A percentile compares a stretch with the other conserved stretches of the same genome.
Evolutionary conservation across 2,888 invertebrate species (phyloP).

Genomic region (Morinoia aosen): DNA sequence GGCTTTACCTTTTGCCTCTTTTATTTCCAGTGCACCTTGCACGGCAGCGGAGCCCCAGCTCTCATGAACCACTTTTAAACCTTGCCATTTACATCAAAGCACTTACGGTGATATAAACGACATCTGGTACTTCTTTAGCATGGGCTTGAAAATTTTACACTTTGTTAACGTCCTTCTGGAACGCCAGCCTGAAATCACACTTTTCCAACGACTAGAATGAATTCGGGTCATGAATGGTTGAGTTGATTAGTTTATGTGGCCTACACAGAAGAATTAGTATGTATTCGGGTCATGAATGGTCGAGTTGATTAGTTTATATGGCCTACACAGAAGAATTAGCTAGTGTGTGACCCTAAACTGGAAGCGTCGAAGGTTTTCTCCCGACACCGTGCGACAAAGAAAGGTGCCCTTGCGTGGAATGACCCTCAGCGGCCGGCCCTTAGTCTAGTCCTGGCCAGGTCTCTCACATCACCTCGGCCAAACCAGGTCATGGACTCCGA

Average conservation of each 20-base stretch:
- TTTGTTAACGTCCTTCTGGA: not conserved
- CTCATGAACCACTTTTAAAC: not conserved
- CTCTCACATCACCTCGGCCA: slow-evolving; percentile 26
- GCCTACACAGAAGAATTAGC: not conserved
- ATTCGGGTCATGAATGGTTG: not conserved
- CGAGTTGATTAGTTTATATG: not conserved
- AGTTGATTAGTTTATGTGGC: not conserved
- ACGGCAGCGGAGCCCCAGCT: not conserved
- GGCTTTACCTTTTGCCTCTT: not conserved
- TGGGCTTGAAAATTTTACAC: not conserved
- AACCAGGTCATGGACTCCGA: slow-evolving; percentile 49
- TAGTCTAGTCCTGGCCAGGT: slow-evolving; percentile 27
- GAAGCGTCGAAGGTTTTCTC: slow-evolving; percentile 36
- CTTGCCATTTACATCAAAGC: not conserved
- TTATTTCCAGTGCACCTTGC: not conserved
- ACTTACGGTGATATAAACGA: not conserved
- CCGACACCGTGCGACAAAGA: slow-evolving; percentile 29
- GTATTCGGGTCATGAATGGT: not conserved
- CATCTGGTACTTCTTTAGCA: not conserved
- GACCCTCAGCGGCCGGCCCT: slow-evolving; percentile 29
- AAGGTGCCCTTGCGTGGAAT: slow-evolving; percentile 7
- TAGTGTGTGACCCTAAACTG: slow-evolving; percentile 7
- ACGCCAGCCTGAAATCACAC: not conserved
- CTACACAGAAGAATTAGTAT: not conserved
- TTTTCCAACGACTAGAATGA: not conserved